These are phyloP conservation scores for Furcifer pardalis DNA, from an alignment of 2,797 vertebrate species.

Conservation along the genomic window DNA sequence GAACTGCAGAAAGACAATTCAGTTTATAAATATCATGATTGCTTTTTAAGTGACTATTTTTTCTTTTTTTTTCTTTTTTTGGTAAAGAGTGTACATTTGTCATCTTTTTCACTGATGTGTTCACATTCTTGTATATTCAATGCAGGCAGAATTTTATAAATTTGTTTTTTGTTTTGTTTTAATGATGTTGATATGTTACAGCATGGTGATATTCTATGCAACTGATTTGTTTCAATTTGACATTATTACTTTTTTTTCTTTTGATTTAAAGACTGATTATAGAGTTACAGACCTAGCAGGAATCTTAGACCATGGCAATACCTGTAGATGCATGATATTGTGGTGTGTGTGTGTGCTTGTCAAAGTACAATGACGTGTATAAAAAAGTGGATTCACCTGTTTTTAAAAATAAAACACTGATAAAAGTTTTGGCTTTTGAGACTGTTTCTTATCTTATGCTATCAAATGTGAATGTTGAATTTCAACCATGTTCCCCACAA, in stretches of 20 bases:
- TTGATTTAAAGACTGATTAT: conserved; percentile 90
- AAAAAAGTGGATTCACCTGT: conserved; percentile 87
- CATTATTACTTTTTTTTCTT: conserved; percentile 90
- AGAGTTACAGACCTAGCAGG: conserved; percentile 85
- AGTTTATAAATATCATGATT: conserved; percentile 75
- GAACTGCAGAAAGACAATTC: conserved; percentile 66
- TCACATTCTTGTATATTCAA: conserved; percentile 82
- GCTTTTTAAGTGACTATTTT: conserved; percentile 77
- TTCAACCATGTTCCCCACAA: rapidly evolving
- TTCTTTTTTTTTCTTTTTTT: conserved; percentile 69
- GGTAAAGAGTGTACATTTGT: conserved; percentile 81
- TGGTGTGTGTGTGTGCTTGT: conserved; percentile 89
- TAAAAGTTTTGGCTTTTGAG: conserved; percentile 67
- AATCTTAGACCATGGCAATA: conserved; percentile 85
- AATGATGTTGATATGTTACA: conserved; percentile 80
- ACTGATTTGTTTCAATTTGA: conserved; percentile 88
- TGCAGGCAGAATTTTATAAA: conserved; percentile 87
- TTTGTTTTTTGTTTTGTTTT: conserved; percentile 75
- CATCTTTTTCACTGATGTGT: conserved; percentile 91
- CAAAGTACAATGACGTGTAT: conserved; percentile 92
- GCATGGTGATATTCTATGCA: conserved; percentile 99
- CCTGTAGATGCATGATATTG: conserved; percentile 97
- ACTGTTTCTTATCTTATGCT: conserved; percentile 33
- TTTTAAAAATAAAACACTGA: conserved; percentile 97
- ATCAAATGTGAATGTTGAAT: not conserved